phyloP scores from a whole-genome alignment of 1,140 invertebrate species.

The Trichonephila inaurata region DNA sequence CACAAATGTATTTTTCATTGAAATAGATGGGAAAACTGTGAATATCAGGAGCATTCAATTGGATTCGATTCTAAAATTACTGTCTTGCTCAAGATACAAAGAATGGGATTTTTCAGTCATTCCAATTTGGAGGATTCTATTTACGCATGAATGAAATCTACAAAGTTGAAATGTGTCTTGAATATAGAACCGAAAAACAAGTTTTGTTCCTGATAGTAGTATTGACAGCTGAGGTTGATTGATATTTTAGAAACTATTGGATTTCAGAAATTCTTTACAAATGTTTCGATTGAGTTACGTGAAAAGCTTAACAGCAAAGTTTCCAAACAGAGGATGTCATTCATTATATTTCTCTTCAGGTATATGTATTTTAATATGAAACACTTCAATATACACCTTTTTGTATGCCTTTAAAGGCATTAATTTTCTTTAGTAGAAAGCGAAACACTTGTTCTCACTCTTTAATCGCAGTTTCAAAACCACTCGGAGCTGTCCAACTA shows the following conservation, averaged over 20 bases:
- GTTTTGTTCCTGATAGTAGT: not conserved
- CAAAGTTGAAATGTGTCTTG: too few relatives aligned
- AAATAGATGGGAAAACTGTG: too few relatives aligned
- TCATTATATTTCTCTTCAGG: slow-evolving; percentile 1
- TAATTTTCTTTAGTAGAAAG: too few relatives aligned
- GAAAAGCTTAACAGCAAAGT: not conserved
- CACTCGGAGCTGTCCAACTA: not conserved
- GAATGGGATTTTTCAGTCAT: too few relatives aligned
- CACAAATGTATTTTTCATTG: too few relatives aligned
- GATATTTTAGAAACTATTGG: not conserved
- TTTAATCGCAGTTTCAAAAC: not conserved
- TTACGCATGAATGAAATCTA: too few relatives aligned
- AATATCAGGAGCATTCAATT: too few relatives aligned
- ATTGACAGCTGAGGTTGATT: not conserved
- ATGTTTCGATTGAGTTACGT: not conserved
- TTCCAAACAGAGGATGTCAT: not conserved
- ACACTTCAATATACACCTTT: not conserved
- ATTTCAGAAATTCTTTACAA: not conserved
- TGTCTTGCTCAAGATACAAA: too few relatives aligned
- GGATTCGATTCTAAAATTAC: too few relatives aligned
- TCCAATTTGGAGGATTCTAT: too few relatives aligned
- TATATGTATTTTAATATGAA: slow-evolving; percentile 20
- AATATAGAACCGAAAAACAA: too few relatives aligned
- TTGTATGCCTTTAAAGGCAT: not conserved
- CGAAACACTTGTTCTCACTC: not conserved